A percentile compares a stretch with the other conserved stretches of the same genome.
These are phyloP conservation scores for Heliornis fulica DNA, from an alignment of 2,113 vertebrate genomes.

Conservation along the genomic window DNA sequence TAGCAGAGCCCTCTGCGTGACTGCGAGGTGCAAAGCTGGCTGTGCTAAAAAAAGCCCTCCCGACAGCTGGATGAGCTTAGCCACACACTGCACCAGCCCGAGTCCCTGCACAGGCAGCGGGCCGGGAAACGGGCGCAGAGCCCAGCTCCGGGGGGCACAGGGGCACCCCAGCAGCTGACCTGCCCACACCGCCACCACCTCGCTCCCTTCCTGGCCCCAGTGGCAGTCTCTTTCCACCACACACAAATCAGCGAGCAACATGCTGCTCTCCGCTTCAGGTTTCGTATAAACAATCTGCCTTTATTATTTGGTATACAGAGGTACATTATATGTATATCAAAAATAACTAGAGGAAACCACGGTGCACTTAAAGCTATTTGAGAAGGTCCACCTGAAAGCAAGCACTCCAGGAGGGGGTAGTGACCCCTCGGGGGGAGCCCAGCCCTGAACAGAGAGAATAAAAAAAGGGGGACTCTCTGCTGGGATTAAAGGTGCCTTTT, in stretches of 20 bases:
- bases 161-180: not conserved
- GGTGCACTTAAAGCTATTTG: conserved; percentile 21
- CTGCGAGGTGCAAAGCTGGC: not conserved
- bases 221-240: rapidly evolving
- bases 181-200: too few relatives aligned
- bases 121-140: not conserved
- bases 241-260: not conserved
- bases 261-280: not conserved
- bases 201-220: not conserved
- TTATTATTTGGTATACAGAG: conserved; percentile 25
- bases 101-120: not conserved
- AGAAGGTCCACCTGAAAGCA: conserved; percentile 41
- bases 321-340: not conserved
- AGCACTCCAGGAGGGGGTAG: not conserved
- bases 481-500: conserved; percentile 52
- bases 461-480: not conserved
- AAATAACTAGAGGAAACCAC: conserved; percentile 23
- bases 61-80: conserved; percentile 53
- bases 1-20: not conserved
- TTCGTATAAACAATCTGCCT: conserved; percentile 42
- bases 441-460: not conserved
- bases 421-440: not conserved
- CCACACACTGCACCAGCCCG: not conserved
- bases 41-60: conserved; percentile 52
- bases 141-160: rapidly evolving